These are phyloP conservation scores for Cromileptes altivelis DNA, from an alignment of 2,113 vertebrate genomes.

Conservation along the genomic window DNA sequence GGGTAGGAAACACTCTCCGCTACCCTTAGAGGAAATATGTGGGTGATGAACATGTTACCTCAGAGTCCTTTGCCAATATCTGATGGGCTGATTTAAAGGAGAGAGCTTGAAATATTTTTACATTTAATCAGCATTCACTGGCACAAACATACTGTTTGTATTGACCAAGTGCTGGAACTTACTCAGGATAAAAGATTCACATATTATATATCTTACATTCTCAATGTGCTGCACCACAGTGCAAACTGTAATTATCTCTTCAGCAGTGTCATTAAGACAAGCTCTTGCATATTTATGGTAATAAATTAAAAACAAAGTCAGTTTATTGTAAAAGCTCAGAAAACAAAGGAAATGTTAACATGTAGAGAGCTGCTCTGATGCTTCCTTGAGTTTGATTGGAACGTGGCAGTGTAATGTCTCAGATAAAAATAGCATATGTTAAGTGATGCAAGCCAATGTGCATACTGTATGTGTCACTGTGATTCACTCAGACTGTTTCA, in stretches of 20 bases:
- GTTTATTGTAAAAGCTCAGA: background rate
- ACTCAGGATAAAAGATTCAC: no score
- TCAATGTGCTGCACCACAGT: background rate
- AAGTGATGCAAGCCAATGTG: background rate
- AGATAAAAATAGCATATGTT: slow-evolving; percentile 24
- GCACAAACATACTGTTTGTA: background rate
- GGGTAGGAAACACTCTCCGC: background rate
- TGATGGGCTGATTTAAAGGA: background rate
- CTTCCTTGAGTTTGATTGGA: background rate
- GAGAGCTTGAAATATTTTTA: slow-evolving; percentile 9
- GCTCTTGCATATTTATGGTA: no score
- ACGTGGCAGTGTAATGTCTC: background rate
- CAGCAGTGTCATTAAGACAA: no score
- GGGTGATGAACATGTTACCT: background rate
- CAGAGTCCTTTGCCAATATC: background rate
- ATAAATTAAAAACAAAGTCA: background rate
- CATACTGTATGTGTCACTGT: background rate
- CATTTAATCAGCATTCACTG: background rate
- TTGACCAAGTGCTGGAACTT: background rate
- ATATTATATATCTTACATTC: no score
- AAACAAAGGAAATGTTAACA: background rate
- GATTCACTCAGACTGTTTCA: background rate
- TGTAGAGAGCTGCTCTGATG: background rate
- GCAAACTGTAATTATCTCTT: background rate
- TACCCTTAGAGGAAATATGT: background rate